Percentiles rank a stretch among this genome's conserved stretches.
These are phyloP conservation scores for Chrysodeixis includens DNA, from an alignment of 2,888 invertebrate genomes.

Conservation along the genomic window DNA sequence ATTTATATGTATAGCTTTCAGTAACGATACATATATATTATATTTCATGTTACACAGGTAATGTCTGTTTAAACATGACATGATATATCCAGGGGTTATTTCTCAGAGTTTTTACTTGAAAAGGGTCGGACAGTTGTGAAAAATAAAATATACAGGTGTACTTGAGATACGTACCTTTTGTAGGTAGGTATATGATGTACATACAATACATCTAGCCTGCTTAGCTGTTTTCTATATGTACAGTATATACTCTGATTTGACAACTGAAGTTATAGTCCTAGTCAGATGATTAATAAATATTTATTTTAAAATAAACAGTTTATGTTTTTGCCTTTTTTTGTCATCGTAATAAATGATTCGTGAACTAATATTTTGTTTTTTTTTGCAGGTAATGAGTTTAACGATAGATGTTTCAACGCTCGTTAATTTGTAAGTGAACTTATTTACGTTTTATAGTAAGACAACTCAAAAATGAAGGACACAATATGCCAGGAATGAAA, in stretches of 20 bases:
- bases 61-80: neutral
- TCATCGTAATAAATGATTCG: too few species aligned
- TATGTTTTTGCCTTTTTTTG: too few species aligned
- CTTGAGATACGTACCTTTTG: neutral
- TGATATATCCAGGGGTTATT: neutral
- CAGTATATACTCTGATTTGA: too few species aligned
- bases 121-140: slow-evolving; percentile 1
- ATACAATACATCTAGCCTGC: neutral
- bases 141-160: neutral
- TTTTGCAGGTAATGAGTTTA: slow-evolving; percentile 39
- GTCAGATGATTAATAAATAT: too few species aligned
- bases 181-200: neutral
- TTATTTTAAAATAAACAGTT: too few species aligned
- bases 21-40: neutral
- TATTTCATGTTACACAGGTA: neutral
- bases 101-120: neutral
- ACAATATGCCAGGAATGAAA: too few species aligned
- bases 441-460: too few species aligned
- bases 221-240: neutral
- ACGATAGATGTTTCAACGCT: neutral
- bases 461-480: too few species aligned
- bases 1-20: too few species aligned
- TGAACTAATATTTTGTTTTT: slow-evolving; percentile 5
- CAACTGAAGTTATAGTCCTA: too few species aligned
- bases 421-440: neutral